Evolutionary conservation across 1,140 invertebrate genomes (phyloP), one percentile per base, ranked within the genome.

Genomic region (Drosophila parvula): DNA sequence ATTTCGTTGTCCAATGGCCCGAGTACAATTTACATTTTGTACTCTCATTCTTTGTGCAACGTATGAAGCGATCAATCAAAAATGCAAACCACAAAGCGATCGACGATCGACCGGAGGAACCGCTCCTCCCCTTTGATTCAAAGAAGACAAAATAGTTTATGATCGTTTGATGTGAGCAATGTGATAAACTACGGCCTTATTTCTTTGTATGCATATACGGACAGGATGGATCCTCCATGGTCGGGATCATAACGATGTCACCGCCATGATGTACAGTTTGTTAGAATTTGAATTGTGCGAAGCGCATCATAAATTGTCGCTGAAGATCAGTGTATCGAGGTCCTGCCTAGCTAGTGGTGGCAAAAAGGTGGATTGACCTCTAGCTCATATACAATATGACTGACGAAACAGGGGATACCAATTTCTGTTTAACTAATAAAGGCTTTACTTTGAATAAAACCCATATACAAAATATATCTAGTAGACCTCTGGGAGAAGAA

Each of bases 1-100:
- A 18, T 18, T 60, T 62, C 27, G 8, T 9, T 8, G 73, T 36
- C 50, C 50, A 36, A 36, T 34, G 48, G 48, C 12, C 56, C 70
- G 70, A 65, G 47, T 58, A 32, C 45, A 58, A 85, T 88, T 86
- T 86, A 86, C 84, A 86, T 86, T 86, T 81, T 73, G 79, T 86
- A 81, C 74, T 81, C 74, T 78, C 58, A 60, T 85, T 79, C 74
- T 80, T 85, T 84, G 68, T 70, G 78, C 47, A 55, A 53, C 47
- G 78, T 88, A 90, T 90, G 64, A 90, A 90, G 88, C 83, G 88
- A 90, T 90, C 88, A 90, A 90, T 90, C 88, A 90, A 90, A 90
- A 90, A 90, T 90, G 88, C 78, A 90, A 90, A 90, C 71, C 45
- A 43, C 60, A 58, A 71, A 5, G 28, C 67, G 47, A 65, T 69